These are phyloP conservation scores for Syngnathus rostellatus DNA, from an alignment of 2,797 vertebrate genomes.

Conservation along the genomic window DNA sequence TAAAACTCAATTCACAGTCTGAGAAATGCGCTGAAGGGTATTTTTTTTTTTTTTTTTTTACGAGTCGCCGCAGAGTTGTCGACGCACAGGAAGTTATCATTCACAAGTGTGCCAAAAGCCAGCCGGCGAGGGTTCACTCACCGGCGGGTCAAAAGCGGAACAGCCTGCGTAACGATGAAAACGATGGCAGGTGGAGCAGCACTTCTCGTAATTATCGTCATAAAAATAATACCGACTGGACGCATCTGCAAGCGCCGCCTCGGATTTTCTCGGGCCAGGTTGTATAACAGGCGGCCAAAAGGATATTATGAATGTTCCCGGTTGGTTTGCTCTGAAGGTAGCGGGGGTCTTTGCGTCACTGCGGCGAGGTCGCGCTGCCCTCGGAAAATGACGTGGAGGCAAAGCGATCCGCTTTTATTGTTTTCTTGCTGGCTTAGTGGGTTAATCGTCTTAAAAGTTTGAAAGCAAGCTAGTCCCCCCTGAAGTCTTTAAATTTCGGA, in stretches of 20 bases:
- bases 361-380: neutral
- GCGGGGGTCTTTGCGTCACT: conserved; percentile 1
- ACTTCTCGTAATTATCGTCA: conserved; percentile 42
- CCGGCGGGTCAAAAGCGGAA: conserved; percentile 41
- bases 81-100: conserved; percentile 45
- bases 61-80: neutral
- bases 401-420: neutral
- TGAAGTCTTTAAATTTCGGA: too few relatives aligned
- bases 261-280: conserved; percentile 23
- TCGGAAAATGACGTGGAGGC: neutral
- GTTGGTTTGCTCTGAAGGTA: neutral
- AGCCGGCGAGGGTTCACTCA: conserved; percentile 29
- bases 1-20: conserved; percentile 17
- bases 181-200: conserved; percentile 15
- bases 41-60: neutral
- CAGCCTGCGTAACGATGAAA: conserved; percentile 39
- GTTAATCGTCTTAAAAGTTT: too few relatives aligned
- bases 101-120: conserved; percentile 29
- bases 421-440: neutral
- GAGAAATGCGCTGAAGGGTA: conserved; percentile 17
- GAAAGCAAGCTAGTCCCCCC: too few relatives aligned
- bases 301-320: conserved; percentile 37
- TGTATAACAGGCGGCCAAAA: conserved; percentile 50
- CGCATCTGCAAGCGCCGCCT: neutral
- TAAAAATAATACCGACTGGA: conserved; percentile 29